Evolutionary conservation across 1,140 invertebrate species (phyloP).

Genomic region (Gryllus bimaculatus): DNA sequence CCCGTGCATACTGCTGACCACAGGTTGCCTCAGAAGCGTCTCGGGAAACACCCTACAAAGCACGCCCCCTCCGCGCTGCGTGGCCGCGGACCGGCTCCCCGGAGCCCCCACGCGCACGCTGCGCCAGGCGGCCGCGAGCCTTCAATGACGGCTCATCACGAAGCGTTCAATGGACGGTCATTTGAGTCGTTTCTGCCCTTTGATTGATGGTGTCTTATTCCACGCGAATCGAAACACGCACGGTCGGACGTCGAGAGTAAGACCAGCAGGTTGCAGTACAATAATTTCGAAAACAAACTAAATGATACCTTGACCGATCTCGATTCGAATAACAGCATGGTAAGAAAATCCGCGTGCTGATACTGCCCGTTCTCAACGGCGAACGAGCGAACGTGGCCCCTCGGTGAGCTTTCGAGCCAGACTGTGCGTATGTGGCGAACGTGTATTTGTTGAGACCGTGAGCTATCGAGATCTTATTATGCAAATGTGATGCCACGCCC

Average conservation of each 20-base stretch:
- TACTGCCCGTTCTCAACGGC: background rate
- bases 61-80: no score
- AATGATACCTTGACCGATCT: background rate
- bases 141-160: no score
- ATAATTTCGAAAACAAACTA: background rate
- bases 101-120: no score
- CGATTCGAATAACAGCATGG: background rate
- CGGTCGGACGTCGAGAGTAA: background rate
- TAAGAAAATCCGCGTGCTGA: background rate
- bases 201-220: background rate
- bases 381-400: background rate
- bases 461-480: background rate
- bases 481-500: background rate
- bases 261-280: background rate
- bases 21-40: background rate
- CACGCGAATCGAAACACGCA: background rate
- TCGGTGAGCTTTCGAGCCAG: background rate
- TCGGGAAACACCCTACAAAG: background rate
- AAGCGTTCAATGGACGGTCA: background rate
- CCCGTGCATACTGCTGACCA: background rate
- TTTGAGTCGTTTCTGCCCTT: background rate
- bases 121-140: no score
- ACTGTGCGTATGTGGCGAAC: background rate
- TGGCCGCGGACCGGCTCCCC: no score
- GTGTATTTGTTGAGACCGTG: background rate